Evolutionary conservation across 92 coral and sea anemone genomes (phyloP).

Genomic region (Phymanthus crucifer): DNA sequence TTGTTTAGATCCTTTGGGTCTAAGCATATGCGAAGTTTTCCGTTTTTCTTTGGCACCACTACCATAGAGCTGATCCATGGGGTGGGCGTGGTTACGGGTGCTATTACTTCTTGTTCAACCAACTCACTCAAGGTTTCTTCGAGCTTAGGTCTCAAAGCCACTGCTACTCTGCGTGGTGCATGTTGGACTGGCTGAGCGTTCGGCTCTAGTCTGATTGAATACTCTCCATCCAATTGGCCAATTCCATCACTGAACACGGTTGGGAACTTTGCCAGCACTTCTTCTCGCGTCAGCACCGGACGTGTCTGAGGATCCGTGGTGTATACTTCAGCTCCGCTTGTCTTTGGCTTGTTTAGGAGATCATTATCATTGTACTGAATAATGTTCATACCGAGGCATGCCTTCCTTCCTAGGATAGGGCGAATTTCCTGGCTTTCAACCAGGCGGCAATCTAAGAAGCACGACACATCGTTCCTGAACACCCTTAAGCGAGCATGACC

Average conservation of each 20-base stretch:
- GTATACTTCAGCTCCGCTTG: conserved; percentile 35
- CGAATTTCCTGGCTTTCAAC: conserved; percentile 56
- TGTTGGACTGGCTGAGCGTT: conserved; percentile 53
- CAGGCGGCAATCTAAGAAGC: conserved; percentile 46
- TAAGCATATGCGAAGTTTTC: conserved; percentile 48
- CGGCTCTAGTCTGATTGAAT: conserved; percentile 27
- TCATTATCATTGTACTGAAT: conserved; percentile 64
- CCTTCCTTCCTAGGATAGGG: conserved; percentile 69
- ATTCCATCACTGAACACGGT: conserved; percentile 31
- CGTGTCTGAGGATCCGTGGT: conserved; percentile 7
- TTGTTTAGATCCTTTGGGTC: too few species aligned
- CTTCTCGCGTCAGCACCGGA: conserved; percentile 38
- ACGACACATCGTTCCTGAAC: conserved; percentile 35
- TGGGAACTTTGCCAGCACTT: conserved; percentile 38
- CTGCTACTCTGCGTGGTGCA: conserved; percentile 36
- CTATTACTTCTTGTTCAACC: conserved; percentile 39
- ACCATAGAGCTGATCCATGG: conserved; percentile 40
- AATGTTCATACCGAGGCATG: conserved; percentile 60
- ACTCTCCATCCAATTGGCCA: conserved; percentile 40
- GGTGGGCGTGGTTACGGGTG: conserved; percentile 45
- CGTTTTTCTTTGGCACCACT: too few species aligned
- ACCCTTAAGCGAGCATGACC: conserved; percentile 24
- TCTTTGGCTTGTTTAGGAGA: conserved; percentile 47
- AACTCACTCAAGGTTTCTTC: conserved; percentile 46
- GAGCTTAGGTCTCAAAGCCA: conserved; percentile 33